These are phyloP conservation scores for Listronotus bonariensis DNA, from an alignment of 1,140 invertebrate species.

Conservation along the genomic window DNA sequence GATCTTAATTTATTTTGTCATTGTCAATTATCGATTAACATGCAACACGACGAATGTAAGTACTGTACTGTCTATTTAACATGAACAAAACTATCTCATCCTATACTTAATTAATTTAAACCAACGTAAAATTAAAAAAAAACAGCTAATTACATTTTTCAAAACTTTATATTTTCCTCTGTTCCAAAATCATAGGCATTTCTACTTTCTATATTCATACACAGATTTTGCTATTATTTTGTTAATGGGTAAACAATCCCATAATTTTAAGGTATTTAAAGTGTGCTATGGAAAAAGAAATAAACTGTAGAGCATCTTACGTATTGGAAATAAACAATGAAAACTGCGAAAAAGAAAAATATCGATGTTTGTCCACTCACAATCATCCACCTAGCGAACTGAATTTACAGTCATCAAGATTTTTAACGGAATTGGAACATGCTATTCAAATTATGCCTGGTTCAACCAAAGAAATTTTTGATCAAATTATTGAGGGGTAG, in stretches of 20 bases:
- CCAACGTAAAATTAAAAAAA: no score
- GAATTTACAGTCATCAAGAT: neutral
- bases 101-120: no score
- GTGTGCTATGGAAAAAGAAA: conserved; percentile 7
- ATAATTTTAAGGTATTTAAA: conserved; percentile 20
- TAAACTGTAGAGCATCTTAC: conserved; percentile 18
- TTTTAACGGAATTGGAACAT: conserved; percentile 1
- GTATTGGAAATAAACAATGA: neutral
- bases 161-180: no score
- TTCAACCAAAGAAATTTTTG: conserved; percentile 7
- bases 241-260: neutral
- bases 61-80: no score
- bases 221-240: no score
- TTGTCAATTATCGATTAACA: no score
- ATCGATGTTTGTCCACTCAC: conserved; percentile 4
- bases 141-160: no score
- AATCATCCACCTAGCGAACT: conserved; percentile 11
- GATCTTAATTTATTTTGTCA: no score
- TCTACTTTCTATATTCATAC: no score
- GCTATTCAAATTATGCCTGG: conserved; percentile 8
- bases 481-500: conserved; percentile 2
- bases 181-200: no score
- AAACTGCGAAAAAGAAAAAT: neutral
- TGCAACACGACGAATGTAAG: no score
- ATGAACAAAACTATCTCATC: no score